phyloP scores from a whole-genome alignment of 2,888 invertebrate species.

The Pyrochroa serraticornis region DNA sequence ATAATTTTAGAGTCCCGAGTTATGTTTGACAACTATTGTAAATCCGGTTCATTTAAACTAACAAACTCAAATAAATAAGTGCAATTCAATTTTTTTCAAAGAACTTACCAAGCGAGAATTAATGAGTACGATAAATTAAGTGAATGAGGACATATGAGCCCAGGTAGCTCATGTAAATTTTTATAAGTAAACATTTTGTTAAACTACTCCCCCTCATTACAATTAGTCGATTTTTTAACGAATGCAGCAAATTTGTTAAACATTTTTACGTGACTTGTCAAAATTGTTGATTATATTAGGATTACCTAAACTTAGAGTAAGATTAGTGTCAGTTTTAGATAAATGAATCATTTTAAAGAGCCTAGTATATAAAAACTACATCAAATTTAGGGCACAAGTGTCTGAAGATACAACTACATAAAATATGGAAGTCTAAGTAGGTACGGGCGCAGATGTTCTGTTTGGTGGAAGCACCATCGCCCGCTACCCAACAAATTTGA shows the following conservation, averaged over 20 bases:
- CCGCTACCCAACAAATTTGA: background rate
- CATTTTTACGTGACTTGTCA: too few species aligned
- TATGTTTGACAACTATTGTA: too few species aligned
- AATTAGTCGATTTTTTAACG: too few species aligned
- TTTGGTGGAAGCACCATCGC: background rate
- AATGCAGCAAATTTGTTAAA: too few species aligned
- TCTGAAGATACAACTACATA: constrained; percentile 30
- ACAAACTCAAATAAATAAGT: constrained; percentile 53
- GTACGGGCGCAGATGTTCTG: constrained; percentile 33
- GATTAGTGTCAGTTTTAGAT: constrained; percentile 7
- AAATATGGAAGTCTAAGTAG: constrained; percentile 31
- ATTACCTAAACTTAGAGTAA: too few species aligned
- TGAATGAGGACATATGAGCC: constrained; percentile 52
- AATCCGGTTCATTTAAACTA: too few species aligned
- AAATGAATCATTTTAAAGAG: constrained; percentile 16
- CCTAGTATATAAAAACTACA: constrained; percentile 20
- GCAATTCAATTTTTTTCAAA: constrained; percentile 53
- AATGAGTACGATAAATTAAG: constrained; percentile 51
- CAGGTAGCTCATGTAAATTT: constrained; percentile 43
- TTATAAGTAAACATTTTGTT: constrained; percentile 51
- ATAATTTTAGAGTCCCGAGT: too few species aligned
- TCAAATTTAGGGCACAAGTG: constrained; percentile 20
- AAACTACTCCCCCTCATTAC: too few species aligned
- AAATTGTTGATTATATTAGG: too few species aligned
- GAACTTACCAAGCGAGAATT: constrained; percentile 48